These are phyloP conservation scores for Psococerastis gibbosa DNA, from an alignment of 2,888 invertebrate genomes.

Conservation along the genomic window DNA sequence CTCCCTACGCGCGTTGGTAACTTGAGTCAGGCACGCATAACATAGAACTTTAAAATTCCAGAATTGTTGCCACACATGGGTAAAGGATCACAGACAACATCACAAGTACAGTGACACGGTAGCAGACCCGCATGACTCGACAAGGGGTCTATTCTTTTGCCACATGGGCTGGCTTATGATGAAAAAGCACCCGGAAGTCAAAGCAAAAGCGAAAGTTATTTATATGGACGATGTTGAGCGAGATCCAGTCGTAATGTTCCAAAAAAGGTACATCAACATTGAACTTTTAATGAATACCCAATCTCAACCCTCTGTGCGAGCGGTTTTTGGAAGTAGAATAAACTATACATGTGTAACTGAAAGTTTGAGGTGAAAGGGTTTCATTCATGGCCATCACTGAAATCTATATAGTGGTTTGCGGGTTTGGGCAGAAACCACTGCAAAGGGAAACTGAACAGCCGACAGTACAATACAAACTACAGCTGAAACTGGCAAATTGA, in stretches of 20 bases:
- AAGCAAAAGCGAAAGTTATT: conserved; percentile 40
- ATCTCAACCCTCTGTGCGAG: too few species aligned
- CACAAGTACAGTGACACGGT: conserved; percentile 59
- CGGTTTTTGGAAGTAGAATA: too few species aligned
- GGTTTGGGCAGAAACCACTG: too few species aligned
- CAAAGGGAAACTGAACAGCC: too few species aligned
- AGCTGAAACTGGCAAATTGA: too few species aligned
- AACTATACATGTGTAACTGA: background rate
- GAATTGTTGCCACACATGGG: conserved; percentile 59
- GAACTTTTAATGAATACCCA: too few species aligned
- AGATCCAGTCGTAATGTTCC: conserved; percentile 53
- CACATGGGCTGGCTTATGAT: conserved; percentile 74
- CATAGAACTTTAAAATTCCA: too few species aligned
- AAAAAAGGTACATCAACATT: conserved; percentile 61
- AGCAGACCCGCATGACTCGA: conserved; percentile 62
- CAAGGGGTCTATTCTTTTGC: conserved; percentile 68
- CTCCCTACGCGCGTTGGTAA: too few species aligned
- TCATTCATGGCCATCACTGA: background rate
- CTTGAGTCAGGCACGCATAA: too few species aligned
- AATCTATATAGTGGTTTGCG: too few species aligned
- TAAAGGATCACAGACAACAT: conserved; percentile 61
- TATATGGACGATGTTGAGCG: conserved; percentile 56
- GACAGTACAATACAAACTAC: too few species aligned
- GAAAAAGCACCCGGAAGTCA: conserved; percentile 58
- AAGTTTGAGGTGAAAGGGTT: background rate